These are phyloP conservation scores for Uloborus plumipes DNA, from an alignment of 2,888 invertebrate species.

Conservation along the genomic window DNA sequence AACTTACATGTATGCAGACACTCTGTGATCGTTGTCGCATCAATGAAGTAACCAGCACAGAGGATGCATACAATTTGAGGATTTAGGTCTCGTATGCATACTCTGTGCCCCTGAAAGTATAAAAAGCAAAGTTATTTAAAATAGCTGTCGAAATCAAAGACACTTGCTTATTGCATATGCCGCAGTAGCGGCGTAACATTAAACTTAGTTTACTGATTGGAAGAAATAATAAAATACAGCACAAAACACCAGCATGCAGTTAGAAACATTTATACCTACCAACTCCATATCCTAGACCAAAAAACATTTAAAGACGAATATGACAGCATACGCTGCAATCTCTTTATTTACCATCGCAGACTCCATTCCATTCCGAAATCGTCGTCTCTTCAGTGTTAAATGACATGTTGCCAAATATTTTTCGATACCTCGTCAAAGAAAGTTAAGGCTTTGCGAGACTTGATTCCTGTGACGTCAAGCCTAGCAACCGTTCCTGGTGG, in stretches of 20 bases:
- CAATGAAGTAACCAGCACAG: constrained; percentile 65
- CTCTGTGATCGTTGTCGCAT: constrained; percentile 65
- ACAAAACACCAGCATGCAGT: too few species aligned
- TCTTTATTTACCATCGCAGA: constrained; percentile 25
- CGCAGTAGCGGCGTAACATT: too few species aligned
- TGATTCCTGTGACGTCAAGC: too few species aligned
- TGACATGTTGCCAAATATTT: too few species aligned
- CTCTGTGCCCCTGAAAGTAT: constrained; percentile 55
- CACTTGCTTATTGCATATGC: too few species aligned
- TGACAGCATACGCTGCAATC: constrained; percentile 49
- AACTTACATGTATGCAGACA: constrained; percentile 65
- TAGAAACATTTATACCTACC: constrained; percentile 7
- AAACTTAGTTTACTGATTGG: too few species aligned
- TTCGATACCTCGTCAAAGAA: too few species aligned
- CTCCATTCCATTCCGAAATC: constrained; percentile 26
- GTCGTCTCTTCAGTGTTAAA: background rate
- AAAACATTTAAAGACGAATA: constrained; percentile 44
- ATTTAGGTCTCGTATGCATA: constrained; percentile 63
- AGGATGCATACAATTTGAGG: constrained; percentile 65
- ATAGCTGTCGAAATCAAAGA: background rate
- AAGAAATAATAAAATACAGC: too few species aligned
- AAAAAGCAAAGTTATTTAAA: constrained; percentile 1
- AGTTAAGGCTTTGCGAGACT: too few species aligned
- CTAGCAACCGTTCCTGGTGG: too few species aligned
- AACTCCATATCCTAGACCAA: constrained; percentile 60